These are phyloP conservation scores for Thecocarcelia acutangulata DNA, from an alignment of 2,888 invertebrate genomes.

Conservation along the genomic window DNA sequence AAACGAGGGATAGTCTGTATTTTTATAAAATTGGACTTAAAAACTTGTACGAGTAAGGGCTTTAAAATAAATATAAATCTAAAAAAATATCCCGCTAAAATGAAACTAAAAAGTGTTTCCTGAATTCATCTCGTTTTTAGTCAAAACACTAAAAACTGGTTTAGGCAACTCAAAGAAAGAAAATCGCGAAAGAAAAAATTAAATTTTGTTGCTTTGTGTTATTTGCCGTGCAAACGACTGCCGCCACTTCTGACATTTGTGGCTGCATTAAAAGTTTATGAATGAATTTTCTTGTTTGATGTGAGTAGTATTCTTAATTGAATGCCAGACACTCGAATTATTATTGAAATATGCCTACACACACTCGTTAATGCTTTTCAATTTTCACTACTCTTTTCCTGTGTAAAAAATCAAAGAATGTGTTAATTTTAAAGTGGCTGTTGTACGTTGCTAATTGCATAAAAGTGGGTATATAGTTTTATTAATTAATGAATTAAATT, in stretches of 20 bases:
- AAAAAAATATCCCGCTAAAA: too few species aligned
- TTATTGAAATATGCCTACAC: constrained; percentile 59
- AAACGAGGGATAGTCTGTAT: too few species aligned
- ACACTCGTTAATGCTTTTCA: constrained; percentile 23
- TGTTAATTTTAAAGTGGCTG: constrained; percentile 45
- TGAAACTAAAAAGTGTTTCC: too few species aligned
- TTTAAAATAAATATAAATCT: too few species aligned
- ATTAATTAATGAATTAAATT: constrained; percentile 56
- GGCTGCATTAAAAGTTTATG: constrained; percentile 41
- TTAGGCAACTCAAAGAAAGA: too few species aligned
- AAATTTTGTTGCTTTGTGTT: too few species aligned
- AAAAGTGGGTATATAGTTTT: constrained; percentile 53
- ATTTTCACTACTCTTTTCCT: constrained; percentile 22
- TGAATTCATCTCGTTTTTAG: too few species aligned
- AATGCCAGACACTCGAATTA: constrained; percentile 65
- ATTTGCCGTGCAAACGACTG: constrained; percentile 13
- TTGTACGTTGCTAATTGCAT: constrained; percentile 49
- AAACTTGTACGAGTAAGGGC: too few species aligned
- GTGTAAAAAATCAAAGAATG: constrained; percentile 14
- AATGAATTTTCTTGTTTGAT: constrained; percentile 57
- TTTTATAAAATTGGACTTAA: too few species aligned
- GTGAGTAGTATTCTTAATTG: constrained; percentile 55
- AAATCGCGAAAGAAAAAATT: neutral
- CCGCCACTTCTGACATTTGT: neutral
- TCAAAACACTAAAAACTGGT: too few species aligned